These are phyloP conservation scores for Bedellia somnulentella DNA, from an alignment of 2,888 invertebrate species.

Conservation along the genomic window DNA sequence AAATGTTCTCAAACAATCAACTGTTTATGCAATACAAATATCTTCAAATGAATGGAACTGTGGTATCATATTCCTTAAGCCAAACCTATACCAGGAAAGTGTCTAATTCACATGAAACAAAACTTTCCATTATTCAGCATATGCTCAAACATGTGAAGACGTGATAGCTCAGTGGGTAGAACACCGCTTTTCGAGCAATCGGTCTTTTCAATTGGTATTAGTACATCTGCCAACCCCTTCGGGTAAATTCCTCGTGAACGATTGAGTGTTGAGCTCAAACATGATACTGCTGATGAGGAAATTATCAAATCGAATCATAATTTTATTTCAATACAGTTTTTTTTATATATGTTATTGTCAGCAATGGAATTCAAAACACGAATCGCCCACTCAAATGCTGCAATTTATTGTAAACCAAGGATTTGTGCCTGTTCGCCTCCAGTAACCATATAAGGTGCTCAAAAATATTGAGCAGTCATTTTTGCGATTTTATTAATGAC, in stretches of 20 bases:
- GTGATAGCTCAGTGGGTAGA: too few species aligned
- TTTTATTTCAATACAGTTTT: too few species aligned
- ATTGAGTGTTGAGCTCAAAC: too few species aligned
- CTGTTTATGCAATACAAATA: conserved; percentile 25
- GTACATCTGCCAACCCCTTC: too few species aligned
- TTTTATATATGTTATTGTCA: too few species aligned
- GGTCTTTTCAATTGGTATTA: too few species aligned
- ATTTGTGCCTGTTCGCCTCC: conserved; percentile 29
- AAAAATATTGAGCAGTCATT: conserved; percentile 7
- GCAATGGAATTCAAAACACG: conserved; percentile 14
- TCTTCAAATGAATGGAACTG: conserved; percentile 30
- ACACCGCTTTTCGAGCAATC: not conserved
- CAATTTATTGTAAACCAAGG: conserved; percentile 48
- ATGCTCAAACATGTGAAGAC: not conserved
- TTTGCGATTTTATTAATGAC: too few species aligned
- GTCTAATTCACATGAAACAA: conserved; percentile 3
- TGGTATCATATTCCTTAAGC: conserved; percentile 25
- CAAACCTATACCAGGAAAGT: conserved; percentile 2
- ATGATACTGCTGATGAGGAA: too few species aligned
- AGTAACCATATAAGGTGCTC: conserved; percentile 5
- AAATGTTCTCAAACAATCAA: conserved; percentile 36
- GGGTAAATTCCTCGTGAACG: too few species aligned
- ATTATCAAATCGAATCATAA: too few species aligned
- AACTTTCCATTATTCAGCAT: not conserved
- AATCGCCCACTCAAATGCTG: conserved; percentile 41